Evolutionary conservation across 2,888 invertebrate genomes (phyloP), one percentile per base, ranked within the genome.

Genomic region (Caenorhabditis uteleia): DNA sequence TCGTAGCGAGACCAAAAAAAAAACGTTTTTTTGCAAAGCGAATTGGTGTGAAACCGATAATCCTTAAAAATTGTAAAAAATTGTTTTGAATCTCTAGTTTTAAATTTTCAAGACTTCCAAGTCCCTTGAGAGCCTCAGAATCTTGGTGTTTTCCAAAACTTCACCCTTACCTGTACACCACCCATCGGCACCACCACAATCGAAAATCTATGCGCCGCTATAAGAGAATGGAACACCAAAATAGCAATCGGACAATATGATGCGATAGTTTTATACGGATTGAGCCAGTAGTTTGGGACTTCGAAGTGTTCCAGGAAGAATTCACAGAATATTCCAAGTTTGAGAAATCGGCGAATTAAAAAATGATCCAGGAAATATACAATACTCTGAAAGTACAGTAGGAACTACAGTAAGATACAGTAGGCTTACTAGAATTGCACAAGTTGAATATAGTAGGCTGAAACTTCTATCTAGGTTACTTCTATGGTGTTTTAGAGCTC

Each of bases 241-340:
- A 68, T 56, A 3, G 56, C 46, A 31, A 68, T 64, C 10, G 68
- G 68, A 40, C 68, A 68, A 21, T 68, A 68, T 0, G 57, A 56
- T 18, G 68, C 46, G 18, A 68, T 43, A 6, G 59, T 55, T 46
- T 62, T 55, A 44, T 49, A 60, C 3, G 51, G 58, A 23, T 53
- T 62, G 36, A 64, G 39, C 38, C 38, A 53, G 44, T 46, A 68
- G 34, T 62, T 68, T 2, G 68, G 60, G 18, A 57, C 50, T 21
- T 20, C 29, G 14, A 68, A 59, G 26, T 42, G 16, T 8, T 36
- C 49, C 12, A 62, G 21, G 16, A 68, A 29, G n/a, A 40, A 42
- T 18, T 68, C 64, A 36, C 68, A 64, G 25, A 60, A 68, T 20
- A 45, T 54, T 2, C 68, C 68, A 20, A 68, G 54, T 33, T 62